Percentiles rank a stretch among this genome's conserved stretches.
Evolutionary conservation across 2,797 vertebrate genomes (phyloP).

Genomic region (Todus mexicanus): DNA sequence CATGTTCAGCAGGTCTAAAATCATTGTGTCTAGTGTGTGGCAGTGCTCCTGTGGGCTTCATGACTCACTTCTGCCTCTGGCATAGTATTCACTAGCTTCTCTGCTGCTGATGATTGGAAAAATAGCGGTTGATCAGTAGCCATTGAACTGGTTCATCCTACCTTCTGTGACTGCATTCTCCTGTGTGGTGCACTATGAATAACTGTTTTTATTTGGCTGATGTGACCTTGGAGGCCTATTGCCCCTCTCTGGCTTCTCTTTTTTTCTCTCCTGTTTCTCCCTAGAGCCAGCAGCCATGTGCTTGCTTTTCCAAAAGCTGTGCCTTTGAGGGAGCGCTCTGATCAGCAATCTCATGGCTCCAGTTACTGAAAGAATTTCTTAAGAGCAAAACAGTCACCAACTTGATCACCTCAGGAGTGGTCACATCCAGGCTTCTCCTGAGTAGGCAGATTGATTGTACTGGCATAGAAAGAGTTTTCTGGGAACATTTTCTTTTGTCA

Average conservation of each 20-base stretch:
- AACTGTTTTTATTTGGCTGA: constrained; percentile 38
- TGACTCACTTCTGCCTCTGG: background rate
- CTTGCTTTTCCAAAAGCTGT: background rate
- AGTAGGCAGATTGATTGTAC: background rate
- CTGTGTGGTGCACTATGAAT: background rate
- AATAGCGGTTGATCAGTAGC: constrained; percentile 1
- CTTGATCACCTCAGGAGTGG: background rate
- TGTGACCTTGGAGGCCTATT: constrained; percentile 4
- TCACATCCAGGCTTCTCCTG: background rate
- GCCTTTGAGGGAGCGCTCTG: background rate
- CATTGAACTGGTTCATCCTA: background rate
- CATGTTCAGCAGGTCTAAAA: background rate
- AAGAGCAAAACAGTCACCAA: background rate
- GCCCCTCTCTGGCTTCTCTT: background rate
- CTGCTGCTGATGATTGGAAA: background rate
- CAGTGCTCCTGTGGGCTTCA: background rate
- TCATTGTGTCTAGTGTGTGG: background rate
- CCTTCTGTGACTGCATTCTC: background rate
- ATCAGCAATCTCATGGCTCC: background rate
- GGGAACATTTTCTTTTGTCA: background rate
- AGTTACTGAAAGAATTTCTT: background rate
- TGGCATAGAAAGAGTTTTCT: background rate
- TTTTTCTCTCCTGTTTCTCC: background rate
- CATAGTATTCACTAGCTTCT: background rate
- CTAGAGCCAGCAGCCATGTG: background rate